Conservation (phyloP, 1,140 invertebrate genomes). For the Philaenus spumarius region DNA sequence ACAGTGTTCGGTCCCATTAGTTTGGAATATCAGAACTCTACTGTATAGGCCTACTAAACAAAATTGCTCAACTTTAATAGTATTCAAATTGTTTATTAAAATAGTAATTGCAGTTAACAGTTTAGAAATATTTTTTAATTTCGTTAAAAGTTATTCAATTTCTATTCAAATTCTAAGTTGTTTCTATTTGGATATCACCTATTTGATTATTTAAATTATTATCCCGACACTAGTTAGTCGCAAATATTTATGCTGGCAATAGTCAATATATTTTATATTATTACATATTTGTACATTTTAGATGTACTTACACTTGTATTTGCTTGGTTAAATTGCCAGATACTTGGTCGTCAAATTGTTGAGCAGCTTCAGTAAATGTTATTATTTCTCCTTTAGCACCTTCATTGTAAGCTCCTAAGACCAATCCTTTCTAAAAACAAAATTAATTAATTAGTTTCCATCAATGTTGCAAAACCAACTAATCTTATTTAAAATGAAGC, state of each 20-base stretch:
- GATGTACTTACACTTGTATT: conserved; percentile 24
- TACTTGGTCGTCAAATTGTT: conserved; percentile 24
- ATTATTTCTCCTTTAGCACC: conserved; percentile 37
- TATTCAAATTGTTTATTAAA: not conserved
- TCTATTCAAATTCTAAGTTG: not conserved
- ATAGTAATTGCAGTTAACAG: too few relatives aligned
- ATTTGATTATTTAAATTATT: too few relatives aligned
- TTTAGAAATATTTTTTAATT: not conserved
- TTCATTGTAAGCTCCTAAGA: conserved; percentile 48
- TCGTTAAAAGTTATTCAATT: not conserved
- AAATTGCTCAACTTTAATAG: not conserved
- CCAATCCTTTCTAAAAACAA: conserved; percentile 44
- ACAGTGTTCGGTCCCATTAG: too few relatives aligned
- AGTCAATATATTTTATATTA: not conserved
- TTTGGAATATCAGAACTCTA: too few relatives aligned
- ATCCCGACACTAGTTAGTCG: too few relatives aligned
- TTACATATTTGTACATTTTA: not conserved
- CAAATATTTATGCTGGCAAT: too few relatives aligned
- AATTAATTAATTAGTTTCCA: too few relatives aligned
- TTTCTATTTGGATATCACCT: too few relatives aligned
- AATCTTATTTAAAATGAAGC: too few relatives aligned
- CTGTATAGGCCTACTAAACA: too few relatives aligned
- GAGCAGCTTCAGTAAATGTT: conserved; percentile 44
- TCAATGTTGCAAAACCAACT: too few relatives aligned
- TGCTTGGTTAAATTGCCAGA: conserved; percentile 12